A percentile compares a stretch with the other conserved stretches of the same genome.
These are phyloP conservation scores for Drosophila setifemur DNA, from an alignment of 1,140 invertebrate genomes.

Conservation along the genomic window DNA sequence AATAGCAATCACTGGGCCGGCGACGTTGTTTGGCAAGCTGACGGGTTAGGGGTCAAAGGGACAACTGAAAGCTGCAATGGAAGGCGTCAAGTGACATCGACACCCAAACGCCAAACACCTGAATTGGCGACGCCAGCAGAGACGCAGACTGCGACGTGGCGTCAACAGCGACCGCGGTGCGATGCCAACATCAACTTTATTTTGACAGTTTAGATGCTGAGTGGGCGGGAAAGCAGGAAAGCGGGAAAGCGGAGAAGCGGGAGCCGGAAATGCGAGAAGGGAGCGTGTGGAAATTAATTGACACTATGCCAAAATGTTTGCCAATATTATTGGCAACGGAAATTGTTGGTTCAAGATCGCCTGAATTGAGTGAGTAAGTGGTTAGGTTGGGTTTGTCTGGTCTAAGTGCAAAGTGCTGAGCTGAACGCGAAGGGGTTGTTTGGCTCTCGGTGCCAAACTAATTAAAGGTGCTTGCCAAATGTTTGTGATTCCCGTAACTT, in stretches of 20 bases:
- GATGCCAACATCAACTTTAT: slow-evolving; percentile 56
- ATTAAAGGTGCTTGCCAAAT: slow-evolving; percentile 34
- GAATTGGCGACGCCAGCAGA: slow-evolving; percentile 16
- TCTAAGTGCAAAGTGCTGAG: not conserved
- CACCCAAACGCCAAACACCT: slow-evolving; percentile 58
- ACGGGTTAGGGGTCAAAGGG: not conserved
- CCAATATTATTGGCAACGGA: slow-evolving; percentile 60
- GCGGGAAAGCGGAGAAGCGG: too few species aligned
- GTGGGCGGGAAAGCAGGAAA: too few species aligned
- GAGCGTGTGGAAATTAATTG: slow-evolving; percentile 63
- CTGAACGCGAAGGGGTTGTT: not conserved
- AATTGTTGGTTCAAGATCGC: slow-evolving; percentile 53
- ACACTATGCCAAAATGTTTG: slow-evolving; percentile 67
- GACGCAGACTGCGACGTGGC: slow-evolving; percentile 18
- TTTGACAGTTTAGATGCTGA: slow-evolving; percentile 63
- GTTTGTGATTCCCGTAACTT: slow-evolving; percentile 3
- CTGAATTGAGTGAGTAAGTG: slow-evolving; percentile 22
- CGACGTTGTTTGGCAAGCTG: slow-evolving; percentile 26
- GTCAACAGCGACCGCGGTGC: slow-evolving; percentile 25
- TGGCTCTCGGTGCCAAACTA: slow-evolving; percentile 13
- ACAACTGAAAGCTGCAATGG: slow-evolving; percentile 3
- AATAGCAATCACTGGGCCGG: slow-evolving; percentile 56
- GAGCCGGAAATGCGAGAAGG: slow-evolving; percentile 13
- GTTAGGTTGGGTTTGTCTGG: not conserved
- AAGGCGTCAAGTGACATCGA: slow-evolving; percentile 58